Base-by-base conservation (phyloP, 2,113 vertebrate genomes). In the Dicaeum eximium region DNA sequence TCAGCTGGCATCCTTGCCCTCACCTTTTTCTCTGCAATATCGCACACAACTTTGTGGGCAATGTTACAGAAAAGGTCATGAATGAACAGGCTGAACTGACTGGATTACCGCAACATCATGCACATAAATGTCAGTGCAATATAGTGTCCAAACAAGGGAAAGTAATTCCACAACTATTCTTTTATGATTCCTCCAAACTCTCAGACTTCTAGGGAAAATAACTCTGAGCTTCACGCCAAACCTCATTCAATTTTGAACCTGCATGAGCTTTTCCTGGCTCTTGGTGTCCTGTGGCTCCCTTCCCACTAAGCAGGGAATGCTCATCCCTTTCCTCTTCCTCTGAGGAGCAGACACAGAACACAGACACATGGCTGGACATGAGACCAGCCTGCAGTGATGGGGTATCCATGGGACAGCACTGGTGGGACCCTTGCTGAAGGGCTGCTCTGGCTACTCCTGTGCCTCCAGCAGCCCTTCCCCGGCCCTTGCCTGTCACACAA, bases 391-490 rank as follows among this genome's bases (percentile, higher is more conserved):
- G 61, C 40, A 47, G 65, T 11, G 16, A 40, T 1, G 7, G 28
- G 11, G 16, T 13, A 7, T 3, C n/a, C 0, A 0, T 11, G 38
- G n/a, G 51, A 44, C 3, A 7, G 51, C 30, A 31, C 15, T 1
- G 1, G 11, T 27, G 33, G 58, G n/a, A 58, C 14, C 6, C 15
- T 20, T 1, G 1, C 15, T 35, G 53, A 12, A 27, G 10, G 69
- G 44, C 58, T 80, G 64, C 38, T 57, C 56, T 4, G 10, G 27
- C 23, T 47, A 10, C 20, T 33, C 47, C 31, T 10, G 56, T 5
- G 6, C 54, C 27, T 45, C 42, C 31, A 16, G 62, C 31, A 89
- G 84, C 31, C 27, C 10, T 35, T 37, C 20, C 42, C 10, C 1
- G 4, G 38, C 15, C 35, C 31, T 42, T 47, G 69, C 33, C n/a